A percentile compares a stretch with the other conserved stretches of the same genome.
These are phyloP conservation scores for Tetramorium bicarinatum DNA, from an alignment of 2,888 invertebrate species.

Conservation along the genomic window DNA sequence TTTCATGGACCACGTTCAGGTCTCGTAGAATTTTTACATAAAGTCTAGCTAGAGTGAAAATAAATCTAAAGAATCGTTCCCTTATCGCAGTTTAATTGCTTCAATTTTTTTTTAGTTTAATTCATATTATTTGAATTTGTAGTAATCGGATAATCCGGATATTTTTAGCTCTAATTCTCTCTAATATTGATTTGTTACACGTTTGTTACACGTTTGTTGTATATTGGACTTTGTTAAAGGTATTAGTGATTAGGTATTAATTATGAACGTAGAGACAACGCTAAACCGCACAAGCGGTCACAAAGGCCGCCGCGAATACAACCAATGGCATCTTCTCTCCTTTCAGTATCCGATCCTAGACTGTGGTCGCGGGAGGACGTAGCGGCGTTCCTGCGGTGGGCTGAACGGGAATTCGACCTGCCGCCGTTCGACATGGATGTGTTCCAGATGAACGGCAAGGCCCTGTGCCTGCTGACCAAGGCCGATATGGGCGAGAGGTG, in stretches of 20 bases:
- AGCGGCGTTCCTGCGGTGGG: conserved; percentile 94
- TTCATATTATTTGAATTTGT: background rate
- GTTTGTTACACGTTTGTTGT: too few species aligned
- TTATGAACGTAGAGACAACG: background rate
- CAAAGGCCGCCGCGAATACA: background rate
- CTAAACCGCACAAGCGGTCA: background rate
- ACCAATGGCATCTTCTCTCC: conserved; percentile 34
- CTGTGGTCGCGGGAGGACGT: conserved; percentile 97
- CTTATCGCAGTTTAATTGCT: background rate
- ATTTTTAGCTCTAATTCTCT: too few species aligned
- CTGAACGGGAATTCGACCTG: conserved; percentile 96
- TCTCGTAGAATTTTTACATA: background rate
- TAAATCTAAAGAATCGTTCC: background rate
- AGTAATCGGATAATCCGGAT: too few species aligned
- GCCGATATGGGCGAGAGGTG: conserved; percentile 96
- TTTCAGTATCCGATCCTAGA: conserved; percentile 93
- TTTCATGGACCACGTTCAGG: background rate
- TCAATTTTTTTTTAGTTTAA: background rate
- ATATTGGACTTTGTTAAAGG: background rate
- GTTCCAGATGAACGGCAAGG: conserved; percentile 99
- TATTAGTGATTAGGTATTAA: background rate
- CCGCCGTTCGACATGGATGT: conserved; percentile 97
- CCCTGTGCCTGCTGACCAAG: conserved; percentile 95
- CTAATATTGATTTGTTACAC: background rate
- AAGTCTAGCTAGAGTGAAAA: background rate